Base-by-base conservation (phyloP, 2,797 vertebrate species). In the Esox lucius region DNA sequence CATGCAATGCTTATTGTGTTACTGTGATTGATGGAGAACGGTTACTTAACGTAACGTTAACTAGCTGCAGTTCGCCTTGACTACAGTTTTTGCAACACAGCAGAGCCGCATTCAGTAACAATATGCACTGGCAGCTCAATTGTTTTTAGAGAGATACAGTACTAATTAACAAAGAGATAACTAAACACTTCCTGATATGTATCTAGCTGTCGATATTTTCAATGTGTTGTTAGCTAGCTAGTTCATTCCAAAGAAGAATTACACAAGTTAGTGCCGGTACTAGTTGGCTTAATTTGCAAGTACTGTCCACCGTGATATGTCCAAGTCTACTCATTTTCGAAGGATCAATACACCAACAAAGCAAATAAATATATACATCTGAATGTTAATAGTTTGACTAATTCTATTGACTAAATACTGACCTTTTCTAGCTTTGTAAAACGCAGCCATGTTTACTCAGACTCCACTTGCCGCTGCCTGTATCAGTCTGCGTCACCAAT, bases 381-480 rank as follows among this genome's bases (percentile, higher is more conserved):
- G n/a, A 9, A 12, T 12, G 49, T 70, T 46, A 33, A 33, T 53
- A 70, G 26, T 11, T 19, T 31, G n/a, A n/a, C n/a, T n/a, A n/a
- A n/a, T 24, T 31, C 7, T 16, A 19, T 17, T 42, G 9, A 64
- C 11, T 67, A 28, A 24, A 6, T 4, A 78, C 92, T 56, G 72
- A 94, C 94, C 93, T 91, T 73, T 93, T 70, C 88, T 86, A 13
- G 91, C 92, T 86, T 79, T 91, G 8, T 93, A 88, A 28, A 94
- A 86, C 1, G 91, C 92, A 66, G 92, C 89, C 92, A 94, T 95
- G 0, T 64, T 71, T 6, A 68, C 28, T 33, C 12, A 46, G 42
- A 71, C 61, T 13, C 42, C 8, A 46, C 42, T 46, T 46, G 42
- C 42, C 1, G 42, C 42, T 13, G 42, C 42, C 42, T 13, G 42